phyloP scores from a whole-genome alignment of 2,797 vertebrate species.

The Poeciliopsis gracilis region DNA sequence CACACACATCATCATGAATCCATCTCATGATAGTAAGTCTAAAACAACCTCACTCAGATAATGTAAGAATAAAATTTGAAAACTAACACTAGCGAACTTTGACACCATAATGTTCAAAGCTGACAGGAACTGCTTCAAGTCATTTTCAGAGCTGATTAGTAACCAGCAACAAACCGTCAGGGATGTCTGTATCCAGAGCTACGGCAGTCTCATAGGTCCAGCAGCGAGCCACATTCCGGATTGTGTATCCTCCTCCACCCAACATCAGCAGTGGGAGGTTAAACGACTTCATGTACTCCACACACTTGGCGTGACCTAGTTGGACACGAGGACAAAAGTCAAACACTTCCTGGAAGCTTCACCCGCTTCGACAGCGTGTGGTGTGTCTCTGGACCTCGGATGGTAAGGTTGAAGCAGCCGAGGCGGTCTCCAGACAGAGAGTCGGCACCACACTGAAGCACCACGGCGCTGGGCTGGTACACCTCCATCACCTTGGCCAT shows the following conservation, averaged over 20 bases:
- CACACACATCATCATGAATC: too few species aligned
- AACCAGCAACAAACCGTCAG: slow-evolving; percentile 81
- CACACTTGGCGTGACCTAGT: slow-evolving; percentile 95
- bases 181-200: slow-evolving; percentile 89
- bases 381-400: slow-evolving; percentile 85
- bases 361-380: background rate
- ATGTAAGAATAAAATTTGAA: background rate
- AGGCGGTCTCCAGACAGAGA: slow-evolving; percentile 96
- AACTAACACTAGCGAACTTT: background rate
- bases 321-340: background rate
- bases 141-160: background rate
- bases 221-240: slow-evolving; percentile 95
- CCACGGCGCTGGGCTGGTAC: slow-evolving; percentile 97
- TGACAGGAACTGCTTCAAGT: background rate
- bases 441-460: slow-evolving; percentile 95
- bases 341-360: background rate
- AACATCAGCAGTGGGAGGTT: slow-evolving; percentile 97
- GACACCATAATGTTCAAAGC: background rate
- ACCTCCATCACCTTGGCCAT: slow-evolving; percentile 99
- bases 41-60: background rate
- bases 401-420: slow-evolving; percentile 98
- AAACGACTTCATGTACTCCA: slow-evolving; percentile 97
- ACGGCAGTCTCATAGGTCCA: slow-evolving; percentile 97
- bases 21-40: background rate
- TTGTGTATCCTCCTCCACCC: slow-evolving; percentile 96